Evolutionary conservation across 1,140 invertebrate species (phyloP).

Genomic region (Macrosteles quadrilineatus): DNA sequence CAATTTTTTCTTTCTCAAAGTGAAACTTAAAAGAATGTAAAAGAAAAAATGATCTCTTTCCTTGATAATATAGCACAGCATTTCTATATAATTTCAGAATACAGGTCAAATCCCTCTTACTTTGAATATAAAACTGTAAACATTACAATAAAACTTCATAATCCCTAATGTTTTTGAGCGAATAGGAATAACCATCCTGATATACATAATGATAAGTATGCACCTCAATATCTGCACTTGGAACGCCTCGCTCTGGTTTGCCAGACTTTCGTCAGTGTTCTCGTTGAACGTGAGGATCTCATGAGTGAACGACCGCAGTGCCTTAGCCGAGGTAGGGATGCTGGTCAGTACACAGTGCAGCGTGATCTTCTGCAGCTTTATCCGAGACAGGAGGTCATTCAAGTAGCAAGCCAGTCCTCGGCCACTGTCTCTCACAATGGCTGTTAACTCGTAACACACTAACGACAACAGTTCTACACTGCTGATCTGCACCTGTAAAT

Average conservation of each 20-base stretch:
- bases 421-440: conserved; percentile 80
- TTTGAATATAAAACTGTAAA: no score
- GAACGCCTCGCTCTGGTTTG: conserved; percentile 73
- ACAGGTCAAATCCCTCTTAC: no score
- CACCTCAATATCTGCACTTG: conserved; percentile 72
- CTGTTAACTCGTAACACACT: conserved; percentile 74
- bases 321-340: conserved; percentile 49
- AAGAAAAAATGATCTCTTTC: no score
- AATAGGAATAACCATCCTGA: no score
- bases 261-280: conserved; percentile 55
- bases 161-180: no score
- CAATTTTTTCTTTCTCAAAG: no score
- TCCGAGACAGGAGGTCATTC: conserved; percentile 75
- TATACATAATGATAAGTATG: no score
- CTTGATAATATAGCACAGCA: no score
- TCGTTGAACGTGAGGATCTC: conserved; percentile 80
- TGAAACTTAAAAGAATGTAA: no score
- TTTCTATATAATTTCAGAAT: no score
- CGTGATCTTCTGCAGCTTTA: conserved; percentile 87
- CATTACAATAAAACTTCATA: no score
- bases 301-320: conserved; percentile 68
- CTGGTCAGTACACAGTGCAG: conserved; percentile 79
- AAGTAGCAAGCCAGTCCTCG: conserved; percentile 82
- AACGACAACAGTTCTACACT: conserved; percentile 77
- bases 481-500: conserved; percentile 69